Evolutionary conservation across 2,888 invertebrate species (phyloP).

Genomic region (Blastobasis adustella): DNA sequence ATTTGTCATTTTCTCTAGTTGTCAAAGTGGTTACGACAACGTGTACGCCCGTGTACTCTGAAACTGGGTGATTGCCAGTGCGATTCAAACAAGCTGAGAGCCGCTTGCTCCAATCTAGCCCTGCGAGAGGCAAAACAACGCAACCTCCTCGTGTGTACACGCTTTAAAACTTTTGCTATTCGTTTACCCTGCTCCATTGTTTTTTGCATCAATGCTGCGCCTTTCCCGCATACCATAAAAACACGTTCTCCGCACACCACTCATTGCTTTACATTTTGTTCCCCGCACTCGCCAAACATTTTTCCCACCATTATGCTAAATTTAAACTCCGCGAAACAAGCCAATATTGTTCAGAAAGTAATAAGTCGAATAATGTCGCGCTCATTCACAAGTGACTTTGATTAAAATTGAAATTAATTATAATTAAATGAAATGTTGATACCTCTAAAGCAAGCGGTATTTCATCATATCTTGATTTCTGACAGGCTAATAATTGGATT

Average conservation of each 20-base stretch:
- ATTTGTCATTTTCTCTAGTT: too few relatives aligned
- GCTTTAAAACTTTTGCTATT: constrained; percentile 33
- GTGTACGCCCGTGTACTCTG: too few relatives aligned
- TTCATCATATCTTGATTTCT: neutral
- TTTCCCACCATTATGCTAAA: too few relatives aligned
- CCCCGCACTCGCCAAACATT: too few relatives aligned
- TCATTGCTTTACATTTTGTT: too few relatives aligned
- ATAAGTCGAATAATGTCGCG: neutral
- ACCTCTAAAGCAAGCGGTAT: neutral
- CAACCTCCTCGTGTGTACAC: constrained; percentile 21
- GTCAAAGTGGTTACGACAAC: too few relatives aligned
- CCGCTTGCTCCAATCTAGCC: constrained; percentile 32
- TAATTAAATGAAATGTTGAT: neutral
- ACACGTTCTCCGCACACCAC: neutral
- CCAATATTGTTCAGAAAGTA: too few relatives aligned
- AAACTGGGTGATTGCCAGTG: too few relatives aligned
- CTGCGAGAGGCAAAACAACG: constrained; percentile 44
- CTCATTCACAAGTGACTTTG: neutral
- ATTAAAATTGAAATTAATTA: constrained; percentile 1
- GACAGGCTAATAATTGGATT: too few relatives aligned
- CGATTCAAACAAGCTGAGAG: too few relatives aligned
- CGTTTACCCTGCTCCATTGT: constrained; percentile 23
- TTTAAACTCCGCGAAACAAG: too few relatives aligned
- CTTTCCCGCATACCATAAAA: constrained; percentile 15
- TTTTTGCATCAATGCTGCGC: constrained; percentile 18